These are phyloP conservation scores for Acanthurus lineatus DNA, from an alignment of 2,797 vertebrate genomes.

Conservation along the genomic window DNA sequence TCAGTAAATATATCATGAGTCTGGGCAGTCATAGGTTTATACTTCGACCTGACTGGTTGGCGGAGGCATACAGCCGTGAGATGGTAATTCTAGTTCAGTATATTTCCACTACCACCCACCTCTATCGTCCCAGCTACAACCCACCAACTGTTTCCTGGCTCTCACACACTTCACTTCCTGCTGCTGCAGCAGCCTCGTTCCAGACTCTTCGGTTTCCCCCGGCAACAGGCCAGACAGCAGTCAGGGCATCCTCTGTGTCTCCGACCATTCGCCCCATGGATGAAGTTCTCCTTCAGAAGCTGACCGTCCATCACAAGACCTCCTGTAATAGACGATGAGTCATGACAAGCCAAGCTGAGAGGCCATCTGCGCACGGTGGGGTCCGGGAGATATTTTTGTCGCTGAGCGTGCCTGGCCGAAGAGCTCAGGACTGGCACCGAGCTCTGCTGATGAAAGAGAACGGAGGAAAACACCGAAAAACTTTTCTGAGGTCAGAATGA, in stretches of 20 bases:
- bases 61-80: too few relatives aligned
- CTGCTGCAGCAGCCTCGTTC: slow-evolving; percentile 66
- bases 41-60: neutral
- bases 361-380: slow-evolving; percentile 88
- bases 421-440: slow-evolving; percentile 74
- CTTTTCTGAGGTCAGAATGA: slow-evolving; percentile 84
- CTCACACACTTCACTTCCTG: slow-evolving; percentile 61
- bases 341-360: slow-evolving; percentile 90
- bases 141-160: slow-evolving; percentile 74
- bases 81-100: slow-evolving; percentile 48
- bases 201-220: slow-evolving; percentile 74
- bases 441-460: slow-evolving; percentile 81
- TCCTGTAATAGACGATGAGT: slow-evolving; percentile 86
- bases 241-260: slow-evolving; percentile 79
- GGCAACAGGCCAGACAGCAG: slow-evolving; percentile 80
- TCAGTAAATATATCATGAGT: too few relatives aligned
- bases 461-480: slow-evolving; percentile 75
- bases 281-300: slow-evolving; percentile 83
- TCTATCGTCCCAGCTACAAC: slow-evolving; percentile 57
- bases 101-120: slow-evolving; percentile 67
- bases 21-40: too few relatives aligned
- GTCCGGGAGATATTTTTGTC: slow-evolving; percentile 87
- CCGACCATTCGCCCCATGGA: slow-evolving; percentile 63
- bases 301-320: slow-evolving; percentile 85
- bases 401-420: slow-evolving; percentile 75